Percentiles rank a stretch among this genome's conserved stretches.
Conservation (phyloP, 2,888 invertebrate genomes). For the Microctonus hyperodae region DNA sequence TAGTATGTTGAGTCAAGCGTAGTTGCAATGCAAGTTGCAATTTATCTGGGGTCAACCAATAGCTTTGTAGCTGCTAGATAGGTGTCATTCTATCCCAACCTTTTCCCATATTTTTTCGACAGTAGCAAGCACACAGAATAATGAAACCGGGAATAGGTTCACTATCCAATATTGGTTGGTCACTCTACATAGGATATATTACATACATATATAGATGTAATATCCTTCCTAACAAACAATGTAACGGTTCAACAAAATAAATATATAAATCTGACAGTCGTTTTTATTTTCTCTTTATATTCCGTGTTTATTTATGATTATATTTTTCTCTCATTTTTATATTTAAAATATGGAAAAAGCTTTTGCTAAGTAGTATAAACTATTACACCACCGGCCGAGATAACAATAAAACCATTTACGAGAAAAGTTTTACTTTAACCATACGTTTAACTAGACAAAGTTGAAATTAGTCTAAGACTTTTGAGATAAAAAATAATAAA, state of each 20-base stretch:
- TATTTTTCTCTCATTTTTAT: background rate
- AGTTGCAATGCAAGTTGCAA: conserved; percentile 26
- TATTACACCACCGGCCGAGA: conserved; percentile 21
- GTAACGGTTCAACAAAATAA: background rate
- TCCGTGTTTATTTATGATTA: no score
- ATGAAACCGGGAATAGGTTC: conserved; percentile 23
- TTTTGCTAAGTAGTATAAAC: conserved; percentile 21
- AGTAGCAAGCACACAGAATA: conserved; percentile 17
- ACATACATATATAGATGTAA: background rate
- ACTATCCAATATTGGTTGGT: background rate
- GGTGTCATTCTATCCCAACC: conserved; percentile 1
- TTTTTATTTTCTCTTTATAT: background rate
- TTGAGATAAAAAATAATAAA: background rate
- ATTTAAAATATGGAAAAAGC: conserved; percentile 1
- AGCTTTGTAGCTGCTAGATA: conserved; percentile 11
- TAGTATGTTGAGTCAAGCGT: conserved; percentile 21
- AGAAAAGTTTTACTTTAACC: conserved; percentile 22
- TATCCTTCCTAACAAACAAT: background rate
- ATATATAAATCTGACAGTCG: background rate
- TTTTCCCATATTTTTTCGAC: conserved; percentile 25
- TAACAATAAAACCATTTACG: conserved; percentile 32
- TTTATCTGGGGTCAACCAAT: conserved; percentile 26
- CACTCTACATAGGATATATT: background rate
- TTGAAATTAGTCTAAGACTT: conserved; percentile 15
- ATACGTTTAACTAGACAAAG: conserved; percentile 10